A percentile compares a stretch with the other conserved stretches of the same genome.
These are phyloP conservation scores for Notothenia rossii DNA, from an alignment of 2,113 vertebrate species.

Conservation along the genomic window DNA sequence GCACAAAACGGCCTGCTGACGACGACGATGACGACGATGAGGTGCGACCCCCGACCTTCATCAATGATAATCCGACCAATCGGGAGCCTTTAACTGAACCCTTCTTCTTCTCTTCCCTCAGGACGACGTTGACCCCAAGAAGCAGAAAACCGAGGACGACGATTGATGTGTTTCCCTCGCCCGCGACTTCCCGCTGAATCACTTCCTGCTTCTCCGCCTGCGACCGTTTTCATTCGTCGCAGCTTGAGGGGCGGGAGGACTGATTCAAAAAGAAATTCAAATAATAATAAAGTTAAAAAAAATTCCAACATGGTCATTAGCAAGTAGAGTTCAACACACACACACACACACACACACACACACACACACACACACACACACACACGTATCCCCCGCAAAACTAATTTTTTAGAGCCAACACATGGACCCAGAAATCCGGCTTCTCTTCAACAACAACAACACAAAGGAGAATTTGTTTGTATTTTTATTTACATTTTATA, in stretches of 20 bases:
- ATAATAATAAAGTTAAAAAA: constrained; percentile 64
- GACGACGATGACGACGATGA: constrained; percentile 90
- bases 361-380: constrained; percentile 21
- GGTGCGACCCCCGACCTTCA: neutral
- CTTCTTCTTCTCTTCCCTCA: constrained; percentile 57
- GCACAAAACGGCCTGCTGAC: constrained; percentile 93
- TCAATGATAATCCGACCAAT: rapidly evolving
- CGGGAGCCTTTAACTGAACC: neutral
- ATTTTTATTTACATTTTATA: constrained; percentile 99
- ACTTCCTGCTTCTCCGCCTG: constrained; percentile 75
- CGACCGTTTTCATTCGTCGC: constrained; percentile 58
- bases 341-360: constrained; percentile 26
- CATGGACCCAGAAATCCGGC: constrained; percentile 82
- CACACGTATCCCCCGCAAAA: constrained; percentile 53
- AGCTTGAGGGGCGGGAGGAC: constrained; percentile 76
- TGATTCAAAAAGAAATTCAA: constrained; percentile 63
- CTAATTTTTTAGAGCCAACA: constrained; percentile 82
- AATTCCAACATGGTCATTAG: constrained; percentile 89
- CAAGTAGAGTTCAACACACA: constrained; percentile 83
- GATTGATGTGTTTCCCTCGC: constrained; percentile 86
- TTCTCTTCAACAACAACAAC: constrained; percentile 82
- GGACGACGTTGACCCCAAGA: constrained; percentile 94
- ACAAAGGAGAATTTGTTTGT: constrained; percentile 96
- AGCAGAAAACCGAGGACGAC: constrained; percentile 95
- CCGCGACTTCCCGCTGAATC: constrained; percentile 72